These are phyloP conservation scores for Clarias macrocephalus DNA, from an alignment of 2,113 vertebrate species.

Conservation along the genomic window DNA sequence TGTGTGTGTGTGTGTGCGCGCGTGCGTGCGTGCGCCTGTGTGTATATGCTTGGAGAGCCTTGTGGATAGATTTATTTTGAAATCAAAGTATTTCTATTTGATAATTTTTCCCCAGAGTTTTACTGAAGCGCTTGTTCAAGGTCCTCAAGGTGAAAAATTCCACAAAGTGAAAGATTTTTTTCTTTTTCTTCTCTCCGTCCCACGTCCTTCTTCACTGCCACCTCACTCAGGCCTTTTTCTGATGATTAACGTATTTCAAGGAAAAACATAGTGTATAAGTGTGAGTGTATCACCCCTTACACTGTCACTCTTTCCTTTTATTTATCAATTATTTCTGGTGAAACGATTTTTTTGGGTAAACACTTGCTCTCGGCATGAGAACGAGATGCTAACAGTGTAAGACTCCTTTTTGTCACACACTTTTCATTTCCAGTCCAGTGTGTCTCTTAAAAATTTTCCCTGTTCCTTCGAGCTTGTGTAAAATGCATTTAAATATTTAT, in stretches of 20 bases:
- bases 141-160: background rate
- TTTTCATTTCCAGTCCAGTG: background rate
- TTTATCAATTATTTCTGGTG: background rate
- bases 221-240: conserved; percentile 1
- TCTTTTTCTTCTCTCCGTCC: background rate
- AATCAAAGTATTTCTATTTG: background rate
- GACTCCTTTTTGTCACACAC: background rate
- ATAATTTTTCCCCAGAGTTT: background rate
- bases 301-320: background rate
- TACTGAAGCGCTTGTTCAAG: background rate
- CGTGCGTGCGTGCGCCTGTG: background rate
- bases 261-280: background rate
- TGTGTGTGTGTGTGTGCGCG: background rate
- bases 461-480: background rate
- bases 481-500: background rate
- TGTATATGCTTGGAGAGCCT: background rate
- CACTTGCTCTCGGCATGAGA: background rate
- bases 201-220: background rate
- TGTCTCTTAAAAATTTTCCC: background rate
- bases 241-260: background rate
- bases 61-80: background rate
- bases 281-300: background rate
- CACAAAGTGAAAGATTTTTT: background rate
- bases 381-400: background rate
- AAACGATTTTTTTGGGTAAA: background rate